phyloP scores from a whole-genome alignment of 1,140 invertebrate genomes.

The Drosophila watanabei region DNA sequence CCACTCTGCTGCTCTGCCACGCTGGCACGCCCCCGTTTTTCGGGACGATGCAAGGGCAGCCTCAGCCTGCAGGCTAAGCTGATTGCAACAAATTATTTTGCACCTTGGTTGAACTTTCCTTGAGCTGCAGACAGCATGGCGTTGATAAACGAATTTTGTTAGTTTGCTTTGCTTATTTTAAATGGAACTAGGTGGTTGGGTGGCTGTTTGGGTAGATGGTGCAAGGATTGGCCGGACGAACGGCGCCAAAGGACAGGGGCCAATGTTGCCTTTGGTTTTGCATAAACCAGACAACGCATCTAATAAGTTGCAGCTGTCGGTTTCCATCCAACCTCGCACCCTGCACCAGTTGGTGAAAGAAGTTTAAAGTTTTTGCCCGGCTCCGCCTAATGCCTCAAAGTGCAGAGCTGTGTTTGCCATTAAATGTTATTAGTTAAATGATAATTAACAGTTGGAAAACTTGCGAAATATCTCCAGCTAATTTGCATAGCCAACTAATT shows the following conservation, averaged over 20 bases:
- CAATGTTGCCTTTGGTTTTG: constrained; percentile 78
- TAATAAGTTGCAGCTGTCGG: constrained; percentile 80
- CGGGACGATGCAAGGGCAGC: constrained; percentile 7
- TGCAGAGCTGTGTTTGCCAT: constrained; percentile 77
- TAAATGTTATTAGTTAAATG: constrained; percentile 79
- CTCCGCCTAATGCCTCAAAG: constrained; percentile 63
- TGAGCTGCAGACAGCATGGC: constrained; percentile 75
- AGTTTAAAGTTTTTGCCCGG: constrained; percentile 46
- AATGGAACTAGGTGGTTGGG: constrained; percentile 52
- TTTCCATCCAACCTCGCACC: constrained; percentile 12
- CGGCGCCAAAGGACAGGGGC: constrained; percentile 23
- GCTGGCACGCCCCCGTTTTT: constrained; percentile 11
- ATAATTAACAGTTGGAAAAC: constrained; percentile 70
- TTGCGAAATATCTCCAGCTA: constrained; percentile 51
- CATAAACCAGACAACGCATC: constrained; percentile 70
- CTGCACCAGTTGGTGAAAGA: constrained; percentile 23
- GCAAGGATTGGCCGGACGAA: constrained; percentile 9
- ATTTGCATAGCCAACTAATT: constrained; percentile 78
- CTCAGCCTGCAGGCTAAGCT: constrained; percentile 72
- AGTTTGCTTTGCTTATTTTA: constrained; percentile 83
- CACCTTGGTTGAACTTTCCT: constrained; percentile 81
- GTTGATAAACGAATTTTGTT: constrained; percentile 84
- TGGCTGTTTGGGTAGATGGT: background rate
- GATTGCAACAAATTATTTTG: constrained; percentile 84
- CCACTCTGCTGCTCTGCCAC: constrained; percentile 1